Percentiles rank a stretch among this genome's conserved stretches.
These are phyloP conservation scores for Caprella mutica DNA, from an alignment of 2,888 invertebrate species.

Conservation along the genomic window DNA sequence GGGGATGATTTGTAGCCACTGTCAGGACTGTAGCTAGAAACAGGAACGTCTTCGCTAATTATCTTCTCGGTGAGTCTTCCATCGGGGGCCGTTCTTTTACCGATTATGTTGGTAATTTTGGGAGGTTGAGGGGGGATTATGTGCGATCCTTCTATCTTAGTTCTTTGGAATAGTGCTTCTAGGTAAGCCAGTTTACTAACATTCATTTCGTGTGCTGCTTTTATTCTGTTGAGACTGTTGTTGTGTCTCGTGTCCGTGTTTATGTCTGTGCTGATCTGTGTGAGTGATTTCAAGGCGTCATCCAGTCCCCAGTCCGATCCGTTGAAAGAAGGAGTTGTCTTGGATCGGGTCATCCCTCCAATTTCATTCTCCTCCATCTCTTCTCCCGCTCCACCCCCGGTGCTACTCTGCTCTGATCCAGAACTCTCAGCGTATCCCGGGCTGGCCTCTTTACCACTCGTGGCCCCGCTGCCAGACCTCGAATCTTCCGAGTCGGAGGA, in stretches of 20 bases:
- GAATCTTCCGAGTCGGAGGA: constrained; percentile 33
- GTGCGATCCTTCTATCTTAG: constrained; percentile 22
- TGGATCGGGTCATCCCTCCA: constrained; percentile 17
- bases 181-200: constrained; percentile 30
- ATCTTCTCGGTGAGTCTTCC: not conserved
- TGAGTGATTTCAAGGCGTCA: constrained; percentile 23
- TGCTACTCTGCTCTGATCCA: constrained; percentile 29
- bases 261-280: constrained; percentile 12
- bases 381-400: constrained; percentile 11
- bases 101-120: not conserved
- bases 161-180: constrained; percentile 29
- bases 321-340: constrained; percentile 25
- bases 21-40: constrained; percentile 22
- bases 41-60: constrained; percentile 4
- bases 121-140: not conserved
- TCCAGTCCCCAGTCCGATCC: constrained; percentile 21
- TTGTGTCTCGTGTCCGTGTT: constrained; percentile 14
- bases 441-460: constrained; percentile 30
- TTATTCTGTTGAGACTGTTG: constrained; percentile 20
- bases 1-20: constrained; percentile 27
- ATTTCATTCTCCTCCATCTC: not conserved
- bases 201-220: constrained; percentile 29
- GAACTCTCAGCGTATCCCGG: constrained; percentile 31
- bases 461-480: constrained; percentile 24
- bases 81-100: constrained; percentile 8